Base-by-base conservation (phyloP, 2,888 invertebrate genomes). In the Andrena marginata region DNA sequence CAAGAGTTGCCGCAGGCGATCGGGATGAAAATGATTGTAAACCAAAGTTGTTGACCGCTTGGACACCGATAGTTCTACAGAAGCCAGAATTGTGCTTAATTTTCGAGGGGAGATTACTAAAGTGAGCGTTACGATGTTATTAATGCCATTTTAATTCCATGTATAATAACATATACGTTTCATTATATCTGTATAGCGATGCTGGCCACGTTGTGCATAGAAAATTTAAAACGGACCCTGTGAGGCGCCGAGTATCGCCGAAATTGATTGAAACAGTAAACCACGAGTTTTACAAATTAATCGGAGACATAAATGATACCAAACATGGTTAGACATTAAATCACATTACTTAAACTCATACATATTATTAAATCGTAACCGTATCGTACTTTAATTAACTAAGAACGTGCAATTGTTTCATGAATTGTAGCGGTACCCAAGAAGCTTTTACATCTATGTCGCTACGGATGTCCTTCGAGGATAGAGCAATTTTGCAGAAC, bases 101-200 rank as follows among this genome's bases (percentile, higher is more conserved):
- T 56, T 93, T 93, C 73, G 88, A 91, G 74, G 93, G 93, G 59
- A 91, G 89, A 75, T 86, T 94, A 49, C 60, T 92, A 4, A 93
- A 93, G 93, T 93, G 88, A 81, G 89, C 85, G 8, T 20, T 62
- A 13, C 56, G 29, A n/a, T 23, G 2, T 13, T 29, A 13, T 26
- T 69, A 31, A 23, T 2, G 2, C 7, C 4, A 8, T 13, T 33
- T 59, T 49, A 65, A 63, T 54, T n/a, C 5, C 10, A 2, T n/a
- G 33, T 49, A 16, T 3, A 48, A 5, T 35, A 13, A 42, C 42
- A 42, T 42, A 13, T 42, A 42, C 42, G 20, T 8, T 73, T 64
- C 48, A 29, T 75, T 78, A 70, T 77, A 6, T 84, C 13, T 83
- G 78, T 87, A 13, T 67, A 93, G 93, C 75, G 91, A 92, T 62